These are phyloP conservation scores for Lumbricus terrestris DNA, from an alignment of 2,888 invertebrate genomes.

Conservation along the genomic window DNA sequence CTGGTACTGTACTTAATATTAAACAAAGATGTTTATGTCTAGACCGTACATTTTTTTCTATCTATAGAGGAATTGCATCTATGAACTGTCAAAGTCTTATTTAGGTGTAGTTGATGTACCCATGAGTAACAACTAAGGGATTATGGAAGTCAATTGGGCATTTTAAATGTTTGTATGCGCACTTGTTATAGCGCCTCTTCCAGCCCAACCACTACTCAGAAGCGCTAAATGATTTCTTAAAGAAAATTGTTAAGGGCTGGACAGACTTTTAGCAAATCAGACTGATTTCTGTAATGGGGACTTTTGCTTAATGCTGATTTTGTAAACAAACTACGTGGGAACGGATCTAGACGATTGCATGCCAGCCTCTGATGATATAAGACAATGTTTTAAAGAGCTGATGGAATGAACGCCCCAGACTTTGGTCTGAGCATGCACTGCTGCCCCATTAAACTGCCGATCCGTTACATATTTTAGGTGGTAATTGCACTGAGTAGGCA, in stretches of 20 bases:
- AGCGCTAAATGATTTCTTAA: not conserved
- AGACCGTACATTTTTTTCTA: too few relatives aligned
- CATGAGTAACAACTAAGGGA: too few relatives aligned
- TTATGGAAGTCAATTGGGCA: too few relatives aligned
- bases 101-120: too few relatives aligned
- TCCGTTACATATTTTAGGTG: not conserved
- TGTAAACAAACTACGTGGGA: not conserved
- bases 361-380: not conserved
- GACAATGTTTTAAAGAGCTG: constrained; percentile 3
- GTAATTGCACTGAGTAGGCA: not conserved
- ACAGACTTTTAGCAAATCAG: not conserved
- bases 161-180: too few relatives aligned
- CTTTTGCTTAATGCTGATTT: not conserved
- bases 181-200: too few relatives aligned
- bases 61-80: too few relatives aligned
- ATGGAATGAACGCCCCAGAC: not conserved
- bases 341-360: not conserved
- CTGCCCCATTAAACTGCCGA: not conserved
- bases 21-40: too few relatives aligned
- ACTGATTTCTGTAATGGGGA: not conserved
- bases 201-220: too few relatives aligned
- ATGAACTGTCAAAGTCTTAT: too few relatives aligned
- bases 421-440: not conserved
- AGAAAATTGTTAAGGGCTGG: not conserved
- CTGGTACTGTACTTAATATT: too few relatives aligned